These are phyloP conservation scores for Dendrolimus houi DNA, from an alignment of 2,888 invertebrate genomes.

Conservation along the genomic window DNA sequence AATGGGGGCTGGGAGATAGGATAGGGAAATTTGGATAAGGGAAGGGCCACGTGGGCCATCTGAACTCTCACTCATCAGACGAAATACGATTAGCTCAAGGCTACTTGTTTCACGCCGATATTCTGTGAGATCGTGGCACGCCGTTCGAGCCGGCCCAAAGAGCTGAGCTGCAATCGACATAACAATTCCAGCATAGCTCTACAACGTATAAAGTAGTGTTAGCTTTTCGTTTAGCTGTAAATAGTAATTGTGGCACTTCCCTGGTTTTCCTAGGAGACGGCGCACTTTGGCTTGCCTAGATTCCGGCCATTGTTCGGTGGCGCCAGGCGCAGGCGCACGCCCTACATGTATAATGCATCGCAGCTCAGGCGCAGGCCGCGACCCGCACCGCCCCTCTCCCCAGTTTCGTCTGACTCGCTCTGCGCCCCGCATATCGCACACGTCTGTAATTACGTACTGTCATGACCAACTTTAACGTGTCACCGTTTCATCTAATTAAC, in stretches of 20 bases:
- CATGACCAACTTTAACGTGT: constrained; percentile 57
- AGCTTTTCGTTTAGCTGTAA: too few relatives aligned
- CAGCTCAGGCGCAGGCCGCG: constrained; percentile 36
- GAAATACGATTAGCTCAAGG: too few relatives aligned
- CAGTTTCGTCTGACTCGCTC: constrained; percentile 56
- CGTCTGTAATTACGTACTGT: constrained; percentile 62
- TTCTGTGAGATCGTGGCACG: too few relatives aligned
- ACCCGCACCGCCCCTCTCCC: constrained; percentile 56
- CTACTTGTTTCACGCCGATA: too few relatives aligned
- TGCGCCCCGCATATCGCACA: constrained; percentile 30
- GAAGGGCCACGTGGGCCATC: too few relatives aligned
- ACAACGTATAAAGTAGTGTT: too few relatives aligned
- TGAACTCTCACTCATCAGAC: too few relatives aligned
- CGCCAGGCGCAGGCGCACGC: constrained; percentile 41
- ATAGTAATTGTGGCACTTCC: neutral
- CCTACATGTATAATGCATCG: constrained; percentile 63
- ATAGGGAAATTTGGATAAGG: too few relatives aligned
- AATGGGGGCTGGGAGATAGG: too few relatives aligned
- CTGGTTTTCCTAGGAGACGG: constrained; percentile 5
- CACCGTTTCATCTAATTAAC: constrained; percentile 28
- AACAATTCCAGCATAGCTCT: too few relatives aligned
- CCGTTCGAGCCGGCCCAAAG: too few relatives aligned
- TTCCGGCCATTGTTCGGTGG: constrained; percentile 45
- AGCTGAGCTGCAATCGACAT: too few relatives aligned
- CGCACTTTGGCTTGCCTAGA: constrained; percentile 26